Base-by-base conservation (phyloP, 2,888 invertebrate species). In the Folsomia candida region DNA sequence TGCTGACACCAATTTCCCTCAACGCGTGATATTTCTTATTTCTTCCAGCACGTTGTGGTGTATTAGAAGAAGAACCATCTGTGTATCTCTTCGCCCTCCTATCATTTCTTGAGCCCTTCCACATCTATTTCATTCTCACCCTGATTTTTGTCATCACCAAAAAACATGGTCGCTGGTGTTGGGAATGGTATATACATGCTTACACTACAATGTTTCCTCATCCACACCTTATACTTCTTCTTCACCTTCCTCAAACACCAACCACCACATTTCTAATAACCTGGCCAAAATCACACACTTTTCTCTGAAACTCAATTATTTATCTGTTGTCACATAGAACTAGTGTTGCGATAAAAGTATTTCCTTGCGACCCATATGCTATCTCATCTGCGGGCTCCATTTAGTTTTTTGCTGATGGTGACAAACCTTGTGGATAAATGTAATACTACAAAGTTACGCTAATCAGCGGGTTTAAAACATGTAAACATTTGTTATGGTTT, bases 61-160 rank as follows among this genome's bases (percentile, higher is more conserved):
- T 61, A 64, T 22, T 37, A 37, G 37, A 14, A 37, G n/a, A 37
- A 14, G 37, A 37, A 37, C 37, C 37, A 37, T 22, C 54, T 22
- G 54, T 68, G 63, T 63, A 57, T 63, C 51, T 67, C 58, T 20
- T 22, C 54, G 6, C 6, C 20, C 54, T 37, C 4, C 54, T 54
- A 54, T 54, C 54, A 54, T 54, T 54, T 22, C 22, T 18, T 54
- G 22, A 61, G 25, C 60, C 59, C 67, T 27, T 65, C 37, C 64
- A 54, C 37, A 28, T 28, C 57, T 61, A 58, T 51, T 65, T 64
- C 59, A 68, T 67, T 65, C 70, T 70, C 66, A 51, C 73, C 63
- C 67, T 64, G 67, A 66, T 65, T 68, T 67, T 62, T 70, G 51
- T 63, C 70, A 62, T 66, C 57, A 65, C 26, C 51, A 51, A 60